Conservation (phyloP, 2,113 vertebrate genomes). For the Glaucidium brasilianum region DNA sequence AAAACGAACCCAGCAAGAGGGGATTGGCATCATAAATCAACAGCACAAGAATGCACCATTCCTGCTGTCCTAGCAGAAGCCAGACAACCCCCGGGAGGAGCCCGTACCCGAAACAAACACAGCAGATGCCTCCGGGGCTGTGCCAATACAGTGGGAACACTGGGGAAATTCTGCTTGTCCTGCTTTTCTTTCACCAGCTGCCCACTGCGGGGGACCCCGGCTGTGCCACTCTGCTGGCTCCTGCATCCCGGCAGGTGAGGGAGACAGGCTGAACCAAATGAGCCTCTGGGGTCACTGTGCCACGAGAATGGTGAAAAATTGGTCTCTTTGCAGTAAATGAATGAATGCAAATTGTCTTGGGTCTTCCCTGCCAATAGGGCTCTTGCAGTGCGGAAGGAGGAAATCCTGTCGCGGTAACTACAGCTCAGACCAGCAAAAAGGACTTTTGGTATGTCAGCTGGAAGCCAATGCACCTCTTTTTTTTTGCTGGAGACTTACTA, state of each 20-base stretch:
- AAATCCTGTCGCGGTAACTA: rapidly evolving
- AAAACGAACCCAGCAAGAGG: neutral
- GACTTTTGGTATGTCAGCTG: neutral
- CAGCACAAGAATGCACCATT: neutral
- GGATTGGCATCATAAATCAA: neutral
- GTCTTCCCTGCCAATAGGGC: rapidly evolving
- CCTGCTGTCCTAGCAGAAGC: neutral
- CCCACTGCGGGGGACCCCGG: neutral
- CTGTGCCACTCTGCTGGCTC: rapidly evolving
- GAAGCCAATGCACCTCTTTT: neutral
- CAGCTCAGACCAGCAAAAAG: neutral
- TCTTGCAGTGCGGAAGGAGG: neutral
- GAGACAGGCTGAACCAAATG: neutral
- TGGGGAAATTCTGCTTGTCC: neutral
- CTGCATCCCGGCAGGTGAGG: neutral
- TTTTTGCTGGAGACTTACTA: rapidly evolving
- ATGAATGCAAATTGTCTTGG: neutral
- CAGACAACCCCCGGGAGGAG: neutral
- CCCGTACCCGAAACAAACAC: neutral
- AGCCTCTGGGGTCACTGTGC: neutral
- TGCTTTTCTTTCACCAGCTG: neutral
- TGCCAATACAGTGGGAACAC: neutral
- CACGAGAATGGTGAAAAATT: neutral
- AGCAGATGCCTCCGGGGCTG: neutral
- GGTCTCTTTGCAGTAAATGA: neutral